Evolutionary conservation across 2,113 vertebrate species (phyloP).

Genomic region (Eudyptes chrysolophus): DNA sequence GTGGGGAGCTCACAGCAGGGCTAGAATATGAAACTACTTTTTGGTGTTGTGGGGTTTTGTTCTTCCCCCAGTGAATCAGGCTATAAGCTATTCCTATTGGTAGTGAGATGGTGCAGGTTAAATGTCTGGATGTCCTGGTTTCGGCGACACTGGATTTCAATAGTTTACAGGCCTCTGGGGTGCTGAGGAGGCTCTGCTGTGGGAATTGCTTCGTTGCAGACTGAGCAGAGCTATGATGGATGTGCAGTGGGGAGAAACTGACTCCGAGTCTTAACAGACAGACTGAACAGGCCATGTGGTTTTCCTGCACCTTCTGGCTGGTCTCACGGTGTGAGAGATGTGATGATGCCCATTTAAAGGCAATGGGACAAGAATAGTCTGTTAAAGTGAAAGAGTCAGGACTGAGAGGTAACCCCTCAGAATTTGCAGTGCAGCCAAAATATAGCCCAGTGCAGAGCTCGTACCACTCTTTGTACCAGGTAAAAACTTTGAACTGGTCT

Average conservation of each 20-base stretch:
- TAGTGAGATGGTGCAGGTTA: neutral
- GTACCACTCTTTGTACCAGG: neutral
- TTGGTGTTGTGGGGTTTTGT: neutral
- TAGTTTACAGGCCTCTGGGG: neutral
- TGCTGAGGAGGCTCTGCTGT: neutral
- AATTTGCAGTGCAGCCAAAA: neutral
- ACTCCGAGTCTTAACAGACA: neutral
- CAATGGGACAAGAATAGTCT: neutral
- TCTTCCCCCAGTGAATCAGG: neutral
- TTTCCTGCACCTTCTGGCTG: neutral
- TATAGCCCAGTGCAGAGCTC: neutral
- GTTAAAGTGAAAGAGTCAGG: neutral
- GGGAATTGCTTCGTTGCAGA: neutral
- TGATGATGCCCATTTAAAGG: neutral
- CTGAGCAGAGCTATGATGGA: neutral
- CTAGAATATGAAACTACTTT: neutral
- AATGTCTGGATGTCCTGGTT: neutral
- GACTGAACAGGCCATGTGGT: accelerated
- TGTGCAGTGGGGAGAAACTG: neutral
- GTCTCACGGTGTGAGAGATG: neutral
- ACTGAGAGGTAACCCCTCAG: neutral
- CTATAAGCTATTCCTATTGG: neutral
- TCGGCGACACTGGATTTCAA: neutral
- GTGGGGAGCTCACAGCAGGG: neutral
- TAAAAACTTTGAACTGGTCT: neutral